These are phyloP conservation scores for Dendrolimus pini DNA, from an alignment of 2,888 invertebrate species.

Conservation along the genomic window DNA sequence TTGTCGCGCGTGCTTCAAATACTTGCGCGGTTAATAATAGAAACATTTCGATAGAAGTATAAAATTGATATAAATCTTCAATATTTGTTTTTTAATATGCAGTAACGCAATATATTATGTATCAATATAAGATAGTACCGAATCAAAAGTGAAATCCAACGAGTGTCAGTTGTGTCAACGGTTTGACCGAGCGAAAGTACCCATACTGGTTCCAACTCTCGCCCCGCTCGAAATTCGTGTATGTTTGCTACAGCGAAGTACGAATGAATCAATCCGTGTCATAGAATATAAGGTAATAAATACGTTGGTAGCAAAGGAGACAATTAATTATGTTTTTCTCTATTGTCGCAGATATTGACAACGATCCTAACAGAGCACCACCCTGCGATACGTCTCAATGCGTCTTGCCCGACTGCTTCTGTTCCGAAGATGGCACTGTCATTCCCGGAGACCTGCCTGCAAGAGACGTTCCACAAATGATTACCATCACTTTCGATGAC, in stretches of 20 bases:
- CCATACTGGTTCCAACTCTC: constrained; percentile 57
- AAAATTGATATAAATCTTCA: no score
- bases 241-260: background rate
- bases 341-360: constrained; percentile 86
- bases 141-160: constrained; percentile 66
- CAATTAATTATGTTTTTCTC: constrained; percentile 5
- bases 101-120: background rate
- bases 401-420: constrained; percentile 94
- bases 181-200: constrained; percentile 67
- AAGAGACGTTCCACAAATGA: constrained; percentile 95
- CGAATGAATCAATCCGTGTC: background rate
- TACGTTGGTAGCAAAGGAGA: no score
- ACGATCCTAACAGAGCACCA: constrained; percentile 94
- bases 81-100: background rate
- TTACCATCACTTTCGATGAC: constrained; percentile 95
- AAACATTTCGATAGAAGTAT: background rate
- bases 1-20: background rate
- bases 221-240: constrained; percentile 16
- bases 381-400: constrained; percentile 92
- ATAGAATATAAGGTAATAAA: no score
- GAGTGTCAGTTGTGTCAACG: constrained; percentile 44
- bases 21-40: background rate
- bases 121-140: constrained; percentile 9
- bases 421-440: constrained; percentile 92
- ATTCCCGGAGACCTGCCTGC: constrained; percentile 90